Evolutionary conservation across 2,888 invertebrate species (phyloP), one percentile per base, ranked within the genome.

Genomic region (Stenurella melanura): DNA sequence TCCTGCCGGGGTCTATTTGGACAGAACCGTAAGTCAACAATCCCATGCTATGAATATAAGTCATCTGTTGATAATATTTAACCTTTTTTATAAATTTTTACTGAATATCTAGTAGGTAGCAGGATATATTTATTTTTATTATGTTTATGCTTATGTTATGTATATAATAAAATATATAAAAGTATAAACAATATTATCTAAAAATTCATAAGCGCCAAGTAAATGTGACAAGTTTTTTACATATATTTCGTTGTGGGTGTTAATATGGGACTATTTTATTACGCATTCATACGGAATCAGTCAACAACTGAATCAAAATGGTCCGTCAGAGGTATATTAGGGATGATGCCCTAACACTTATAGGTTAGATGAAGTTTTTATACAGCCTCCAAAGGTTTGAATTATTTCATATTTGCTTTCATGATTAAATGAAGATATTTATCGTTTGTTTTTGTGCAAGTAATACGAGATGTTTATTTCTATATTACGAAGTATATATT

Each of bases 111-210:
- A 12, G 3, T 42, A 15, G 4, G 12, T 42, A 42, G 42, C 7
- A 42, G 12, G n/a, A n/a, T n/a, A 50, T 50, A n/a, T 50, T n/a
- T 50, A n/a, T 50, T 50, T 50, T 50, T 50, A n/a, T n/a, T 50
- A 50, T 6, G 12, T 50, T 17, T 50, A n/a, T 50, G 50, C 50
- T 6, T 50, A 42, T 42, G 42, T 42, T 42, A 15, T 42, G 42
- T n/a, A n/a, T 50, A n/a, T 50, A 50, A 50, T 50, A n/a, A 50
- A 17, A n/a, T n/a, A n/a, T n/a, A 50, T n/a, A n/a, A n/a, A 50
- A 50, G 7, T 12, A 4, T 50, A 50, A 50, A 50, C 50, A 50
- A 15, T 6, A 17, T 50, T 50, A 50, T 15, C 42, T 15, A 12
- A 42, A 38, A 38, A 26, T 3, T 15, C 15, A 42, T 4, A 42